These are phyloP conservation scores for Agrilus mali DNA, from an alignment of 2,888 invertebrate species.

Conservation along the genomic window DNA sequence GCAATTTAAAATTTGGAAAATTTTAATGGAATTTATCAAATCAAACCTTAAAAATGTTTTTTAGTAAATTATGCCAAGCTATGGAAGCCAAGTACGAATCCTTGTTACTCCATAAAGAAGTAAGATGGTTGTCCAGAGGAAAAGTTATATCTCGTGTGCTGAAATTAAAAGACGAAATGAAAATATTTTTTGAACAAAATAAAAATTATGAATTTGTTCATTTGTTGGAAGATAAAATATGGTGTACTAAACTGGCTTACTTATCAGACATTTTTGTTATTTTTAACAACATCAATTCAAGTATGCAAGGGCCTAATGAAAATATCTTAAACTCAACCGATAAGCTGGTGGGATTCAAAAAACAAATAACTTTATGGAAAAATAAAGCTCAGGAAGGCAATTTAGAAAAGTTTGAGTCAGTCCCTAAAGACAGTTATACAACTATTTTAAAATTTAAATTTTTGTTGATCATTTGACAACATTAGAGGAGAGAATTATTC, in stretches of 20 bases:
- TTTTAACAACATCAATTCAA: conserved; percentile 10
- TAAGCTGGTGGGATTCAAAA: conserved; percentile 11
- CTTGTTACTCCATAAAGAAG: background rate
- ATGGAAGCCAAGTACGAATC: no score
- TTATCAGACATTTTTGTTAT: no score
- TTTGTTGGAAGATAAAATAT: conserved; percentile 10
- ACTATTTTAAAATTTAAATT: conserved; percentile 10
- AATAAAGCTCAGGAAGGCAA: conserved; percentile 10
- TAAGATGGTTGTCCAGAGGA: no score
- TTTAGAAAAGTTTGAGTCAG: conserved; percentile 11
- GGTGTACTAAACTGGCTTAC: no score
- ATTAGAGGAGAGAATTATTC: no score
- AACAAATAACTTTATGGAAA: conserved; percentile 11
- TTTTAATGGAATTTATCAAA: no score
- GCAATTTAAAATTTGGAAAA: no score
- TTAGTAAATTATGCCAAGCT: no score
- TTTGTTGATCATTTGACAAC: conserved; percentile 11
- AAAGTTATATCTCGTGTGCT: no score
- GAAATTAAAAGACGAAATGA: conserved; percentile 7
- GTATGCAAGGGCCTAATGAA: conserved; percentile 9
- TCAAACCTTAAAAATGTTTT: no score
- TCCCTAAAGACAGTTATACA: conserved; percentile 9
- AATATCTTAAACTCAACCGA: conserved; percentile 11
- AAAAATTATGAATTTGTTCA: conserved; percentile 12
- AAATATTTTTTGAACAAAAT: conserved; percentile 10